These are phyloP conservation scores for Mirounga angustirostris DNA, from an alignment of 2,113 vertebrate species.

Conservation along the genomic window DNA sequence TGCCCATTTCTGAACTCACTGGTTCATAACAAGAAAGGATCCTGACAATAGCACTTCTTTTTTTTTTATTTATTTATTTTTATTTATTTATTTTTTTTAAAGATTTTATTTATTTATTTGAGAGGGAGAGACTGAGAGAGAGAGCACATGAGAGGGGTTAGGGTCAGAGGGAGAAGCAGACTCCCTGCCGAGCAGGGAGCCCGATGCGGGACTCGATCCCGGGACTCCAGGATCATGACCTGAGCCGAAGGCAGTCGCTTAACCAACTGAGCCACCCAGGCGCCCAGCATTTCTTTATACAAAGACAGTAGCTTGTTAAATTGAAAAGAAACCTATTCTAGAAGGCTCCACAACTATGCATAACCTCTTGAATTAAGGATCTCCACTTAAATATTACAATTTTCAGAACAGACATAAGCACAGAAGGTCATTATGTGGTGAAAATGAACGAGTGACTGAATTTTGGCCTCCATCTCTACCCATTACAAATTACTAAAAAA, in stretches of 20 bases:
- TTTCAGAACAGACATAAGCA: not conserved
- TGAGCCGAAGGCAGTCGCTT: too few species aligned
- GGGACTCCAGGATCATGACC: too few species aligned
- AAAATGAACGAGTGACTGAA: not conserved
- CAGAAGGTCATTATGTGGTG: not conserved
- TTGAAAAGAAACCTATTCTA: not conserved
- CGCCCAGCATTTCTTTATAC: not conserved
- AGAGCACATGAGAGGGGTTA: too few species aligned
- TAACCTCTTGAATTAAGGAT: not conserved
- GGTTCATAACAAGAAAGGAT: not conserved
- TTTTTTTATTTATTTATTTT: too few species aligned
- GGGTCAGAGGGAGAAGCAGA: too few species aligned
- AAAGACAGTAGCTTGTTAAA: not conserved
- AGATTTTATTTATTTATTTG: too few species aligned
- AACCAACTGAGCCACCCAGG: too few species aligned
- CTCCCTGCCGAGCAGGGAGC: too few species aligned
- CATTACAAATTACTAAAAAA: not conserved
- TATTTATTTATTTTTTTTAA: too few species aligned
- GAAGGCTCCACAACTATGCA: not conserved
- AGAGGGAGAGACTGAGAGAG: too few species aligned
- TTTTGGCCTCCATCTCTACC: rapidly evolving
- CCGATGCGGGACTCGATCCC: too few species aligned
- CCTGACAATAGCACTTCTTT: not conserved
- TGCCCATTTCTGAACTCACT: not conserved
- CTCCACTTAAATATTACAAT: not conserved